phyloP scores from a whole-genome alignment of 2,113 vertebrate genomes.

The Platichthys flesus region DNA sequence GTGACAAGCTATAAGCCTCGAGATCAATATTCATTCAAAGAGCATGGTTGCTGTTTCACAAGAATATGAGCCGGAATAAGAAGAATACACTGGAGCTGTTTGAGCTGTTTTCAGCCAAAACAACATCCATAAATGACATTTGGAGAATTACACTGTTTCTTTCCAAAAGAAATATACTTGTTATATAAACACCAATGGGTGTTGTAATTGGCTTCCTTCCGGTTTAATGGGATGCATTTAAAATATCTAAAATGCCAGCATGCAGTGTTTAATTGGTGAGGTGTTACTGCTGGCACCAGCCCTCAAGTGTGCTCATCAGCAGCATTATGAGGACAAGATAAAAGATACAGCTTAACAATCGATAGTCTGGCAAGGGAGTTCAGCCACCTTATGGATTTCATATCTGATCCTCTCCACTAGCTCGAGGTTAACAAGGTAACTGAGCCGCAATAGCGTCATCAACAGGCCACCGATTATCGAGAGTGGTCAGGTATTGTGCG shows the following conservation, averaged over 20 bases:
- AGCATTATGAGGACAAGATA: slow-evolving; percentile 37
- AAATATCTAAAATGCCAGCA: not conserved
- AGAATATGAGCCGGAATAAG: not conserved
- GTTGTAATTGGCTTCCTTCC: not conserved
- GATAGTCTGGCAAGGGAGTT: slow-evolving; percentile 50
- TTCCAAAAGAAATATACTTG: not conserved
- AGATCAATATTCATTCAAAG: slow-evolving; percentile 28
- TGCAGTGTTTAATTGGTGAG: not conserved
- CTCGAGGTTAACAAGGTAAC: slow-evolving; percentile 65
- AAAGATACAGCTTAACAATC: slow-evolving; percentile 57
- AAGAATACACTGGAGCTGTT: not conserved
- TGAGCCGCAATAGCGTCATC: slow-evolving; percentile 59
- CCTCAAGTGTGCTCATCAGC: slow-evolving; percentile 42
- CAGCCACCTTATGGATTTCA: slow-evolving; percentile 69
- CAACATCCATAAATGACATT: not conserved
- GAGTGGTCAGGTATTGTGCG: slow-evolving; percentile 52
- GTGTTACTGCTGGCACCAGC: slow-evolving; percentile 11
- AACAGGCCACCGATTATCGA: slow-evolving; percentile 58
- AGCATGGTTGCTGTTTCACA: not conserved
- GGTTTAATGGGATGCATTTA: not conserved
- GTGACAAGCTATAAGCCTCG: slow-evolving; percentile 24
- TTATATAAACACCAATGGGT: not conserved
- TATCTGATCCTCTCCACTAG: slow-evolving; percentile 54
- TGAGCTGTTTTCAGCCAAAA: not conserved
- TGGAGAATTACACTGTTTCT: not conserved